Evolutionary conservation across 2,113 vertebrate genomes (phyloP).

Genomic region (Syngnathus scovelli): DNA sequence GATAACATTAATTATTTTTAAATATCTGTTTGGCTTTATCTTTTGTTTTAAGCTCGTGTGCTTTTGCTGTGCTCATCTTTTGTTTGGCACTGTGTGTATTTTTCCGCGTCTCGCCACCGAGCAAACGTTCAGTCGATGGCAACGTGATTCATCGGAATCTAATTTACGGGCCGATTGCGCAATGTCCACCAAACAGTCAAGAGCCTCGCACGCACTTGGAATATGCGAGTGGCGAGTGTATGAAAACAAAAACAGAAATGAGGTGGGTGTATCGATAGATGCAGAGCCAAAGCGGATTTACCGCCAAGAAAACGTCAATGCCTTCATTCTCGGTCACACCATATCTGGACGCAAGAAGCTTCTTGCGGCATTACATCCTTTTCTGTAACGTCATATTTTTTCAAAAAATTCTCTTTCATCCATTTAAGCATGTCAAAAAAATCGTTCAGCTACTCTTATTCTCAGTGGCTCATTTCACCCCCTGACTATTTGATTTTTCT

Average conservation of each 20-base stretch:
- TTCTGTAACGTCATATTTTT: background rate
- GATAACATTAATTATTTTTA: background rate
- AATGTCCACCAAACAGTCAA: background rate
- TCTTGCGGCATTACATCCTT: background rate
- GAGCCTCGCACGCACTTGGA: background rate
- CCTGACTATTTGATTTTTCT: too few species aligned
- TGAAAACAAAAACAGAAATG: slow-evolving; percentile 23
- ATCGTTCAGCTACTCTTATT: too few species aligned
- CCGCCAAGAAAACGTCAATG: slow-evolving; percentile 41
- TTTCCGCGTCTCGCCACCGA: background rate
- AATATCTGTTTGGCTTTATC: background rate
- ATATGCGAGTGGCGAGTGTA: slow-evolving; percentile 16
- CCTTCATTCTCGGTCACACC: slow-evolving; percentile 27
- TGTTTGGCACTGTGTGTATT: background rate
- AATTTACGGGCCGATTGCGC: slow-evolving; percentile 13
- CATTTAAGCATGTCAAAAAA: background rate
- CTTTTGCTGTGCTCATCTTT: slow-evolving; percentile 1
- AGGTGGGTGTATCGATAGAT: slow-evolving; percentile 35
- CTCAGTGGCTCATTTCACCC: too few species aligned
- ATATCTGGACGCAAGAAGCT: background rate
- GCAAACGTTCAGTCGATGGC: slow-evolving; percentile 7
- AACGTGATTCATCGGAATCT: slow-evolving; percentile 22
- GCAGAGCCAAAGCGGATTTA: slow-evolving; percentile 48
- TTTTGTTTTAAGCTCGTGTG: background rate
- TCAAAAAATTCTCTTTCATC: too few species aligned